These are phyloP conservation scores for Xenus cinereus DNA, from an alignment of 2,113 vertebrate species.

Conservation along the genomic window DNA sequence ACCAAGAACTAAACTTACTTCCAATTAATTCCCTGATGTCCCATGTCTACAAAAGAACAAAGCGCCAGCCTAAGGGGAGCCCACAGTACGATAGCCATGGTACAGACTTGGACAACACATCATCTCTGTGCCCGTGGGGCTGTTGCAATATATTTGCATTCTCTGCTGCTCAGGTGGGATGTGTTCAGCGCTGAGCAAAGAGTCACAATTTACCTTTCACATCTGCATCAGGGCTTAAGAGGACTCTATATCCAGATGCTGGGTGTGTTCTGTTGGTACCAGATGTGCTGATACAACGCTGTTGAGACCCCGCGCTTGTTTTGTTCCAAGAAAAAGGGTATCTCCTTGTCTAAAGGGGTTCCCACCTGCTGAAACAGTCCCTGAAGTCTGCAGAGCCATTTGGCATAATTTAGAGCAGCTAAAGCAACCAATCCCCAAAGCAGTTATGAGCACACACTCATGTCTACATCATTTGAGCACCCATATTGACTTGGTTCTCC, in stretches of 20 bases:
- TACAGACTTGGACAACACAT: background rate
- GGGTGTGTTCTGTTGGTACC: background rate
- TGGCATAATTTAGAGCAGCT: background rate
- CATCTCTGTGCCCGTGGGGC: accelerated
- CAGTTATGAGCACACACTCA: background rate
- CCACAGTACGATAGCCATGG: accelerated
- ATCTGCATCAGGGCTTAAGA: background rate
- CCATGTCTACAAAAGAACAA: background rate
- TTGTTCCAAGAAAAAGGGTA: background rate
- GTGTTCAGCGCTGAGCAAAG: background rate
- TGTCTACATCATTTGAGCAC: background rate
- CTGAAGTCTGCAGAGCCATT: background rate
- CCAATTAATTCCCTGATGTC: background rate
- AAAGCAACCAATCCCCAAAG: background rate
- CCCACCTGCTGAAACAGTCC: background rate
- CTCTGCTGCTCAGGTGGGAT: background rate
- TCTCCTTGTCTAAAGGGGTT: background rate
- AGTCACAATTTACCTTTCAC: background rate
- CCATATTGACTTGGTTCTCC: background rate
- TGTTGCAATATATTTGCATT: background rate
- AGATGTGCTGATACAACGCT: background rate
- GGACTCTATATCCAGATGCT: background rate
- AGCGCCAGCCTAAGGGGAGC: accelerated
- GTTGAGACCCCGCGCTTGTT: background rate
- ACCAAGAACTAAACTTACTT: background rate